Evolutionary conservation across 2,113 vertebrate genomes (phyloP).

Genomic region (Anhinga anhinga): DNA sequence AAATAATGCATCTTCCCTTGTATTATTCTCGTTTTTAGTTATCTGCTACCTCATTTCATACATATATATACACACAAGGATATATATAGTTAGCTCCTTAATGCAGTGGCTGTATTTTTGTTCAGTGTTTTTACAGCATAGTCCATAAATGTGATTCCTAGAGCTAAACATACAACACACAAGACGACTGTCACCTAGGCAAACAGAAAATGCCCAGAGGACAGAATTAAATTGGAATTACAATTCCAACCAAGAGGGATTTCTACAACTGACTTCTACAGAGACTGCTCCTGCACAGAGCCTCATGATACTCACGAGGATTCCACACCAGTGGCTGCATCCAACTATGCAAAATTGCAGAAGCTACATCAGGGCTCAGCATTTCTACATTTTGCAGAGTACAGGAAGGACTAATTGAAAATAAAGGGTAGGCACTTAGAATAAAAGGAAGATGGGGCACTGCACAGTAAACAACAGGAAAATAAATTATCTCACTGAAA

Average conservation of each 20-base stretch:
- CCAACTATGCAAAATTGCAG: background rate
- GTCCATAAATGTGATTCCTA: background rate
- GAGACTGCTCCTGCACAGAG: background rate
- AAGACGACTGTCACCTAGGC: background rate
- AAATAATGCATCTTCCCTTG: background rate
- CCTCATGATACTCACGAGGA: background rate
- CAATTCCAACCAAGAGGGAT: background rate
- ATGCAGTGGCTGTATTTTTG: background rate
- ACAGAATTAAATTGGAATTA: background rate
- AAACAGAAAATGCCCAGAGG: background rate
- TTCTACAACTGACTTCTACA: background rate
- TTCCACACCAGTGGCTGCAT: background rate
- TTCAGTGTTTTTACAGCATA: background rate
- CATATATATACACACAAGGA: background rate
- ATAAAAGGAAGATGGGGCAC: background rate
- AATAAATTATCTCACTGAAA: background rate
- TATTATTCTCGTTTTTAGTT: background rate
- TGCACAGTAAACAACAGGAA: background rate
- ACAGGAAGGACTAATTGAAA: background rate
- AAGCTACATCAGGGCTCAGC: background rate
- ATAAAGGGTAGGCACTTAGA: background rate
- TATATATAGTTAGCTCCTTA: background rate
- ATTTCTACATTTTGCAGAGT: background rate
- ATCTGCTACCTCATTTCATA: background rate
- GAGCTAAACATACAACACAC: background rate